Conservation (phyloP, 1,140 invertebrate species). For the Zaprionus camerounensis region DNA sequence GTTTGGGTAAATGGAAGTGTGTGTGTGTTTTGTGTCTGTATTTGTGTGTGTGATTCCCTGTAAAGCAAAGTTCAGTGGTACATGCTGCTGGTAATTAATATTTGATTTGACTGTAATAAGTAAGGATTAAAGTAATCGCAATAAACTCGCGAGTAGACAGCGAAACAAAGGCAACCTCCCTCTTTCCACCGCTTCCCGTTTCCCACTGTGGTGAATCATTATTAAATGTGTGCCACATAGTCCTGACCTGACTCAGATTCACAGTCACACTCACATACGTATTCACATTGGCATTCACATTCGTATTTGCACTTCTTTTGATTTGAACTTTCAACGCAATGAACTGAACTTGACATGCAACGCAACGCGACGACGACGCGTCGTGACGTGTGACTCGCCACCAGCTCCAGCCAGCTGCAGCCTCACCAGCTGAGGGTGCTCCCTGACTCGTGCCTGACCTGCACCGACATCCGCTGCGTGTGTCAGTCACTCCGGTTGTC, state of each 20-base stretch:
- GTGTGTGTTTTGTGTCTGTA: neutral
- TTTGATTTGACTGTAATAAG: slow-evolving; percentile 61
- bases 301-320: slow-evolving; percentile 65
- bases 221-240: slow-evolving; percentile 73
- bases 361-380: slow-evolving; percentile 5
- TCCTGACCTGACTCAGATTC: slow-evolving; percentile 12
- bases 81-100: slow-evolving; percentile 69
- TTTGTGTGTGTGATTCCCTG: neutral
- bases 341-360: slow-evolving; percentile 62
- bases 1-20: neutral
- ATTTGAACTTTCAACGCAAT: slow-evolving; percentile 46
- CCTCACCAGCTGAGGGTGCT: neutral
- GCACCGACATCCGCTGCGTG: slow-evolving; percentile 54
- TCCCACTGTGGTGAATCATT: slow-evolving; percentile 24
- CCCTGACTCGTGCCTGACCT: slow-evolving; percentile 41
- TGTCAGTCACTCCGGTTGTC: slow-evolving; percentile 70
- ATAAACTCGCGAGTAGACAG: slow-evolving; percentile 24
- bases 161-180: neutral
- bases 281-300: neutral
- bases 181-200: neutral
- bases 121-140: slow-evolving; percentile 58
- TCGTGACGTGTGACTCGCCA: slow-evolving; percentile 22
- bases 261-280: neutral
- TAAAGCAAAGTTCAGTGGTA: slow-evolving; percentile 73
- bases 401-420: slow-evolving; percentile 6